Evolutionary conservation across 2,113 vertebrate species (phyloP), one percentile per base, ranked within the genome.

Genomic region (Astatotilapia flaviijosephi): DNA sequence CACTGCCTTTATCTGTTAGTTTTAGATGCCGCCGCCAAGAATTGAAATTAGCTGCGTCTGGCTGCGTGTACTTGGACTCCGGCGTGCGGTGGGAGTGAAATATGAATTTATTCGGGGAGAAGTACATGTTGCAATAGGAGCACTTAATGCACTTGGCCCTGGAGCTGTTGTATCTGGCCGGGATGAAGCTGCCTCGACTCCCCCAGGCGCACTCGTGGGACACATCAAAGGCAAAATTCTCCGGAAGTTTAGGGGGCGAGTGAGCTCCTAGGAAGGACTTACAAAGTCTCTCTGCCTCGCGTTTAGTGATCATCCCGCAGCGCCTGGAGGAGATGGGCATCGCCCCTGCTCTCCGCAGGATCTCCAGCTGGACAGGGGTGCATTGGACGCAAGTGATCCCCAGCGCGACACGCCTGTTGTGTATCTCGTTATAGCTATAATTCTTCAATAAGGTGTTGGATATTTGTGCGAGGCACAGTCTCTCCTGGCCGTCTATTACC

Each of bases 341-440:
- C 1, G 98, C 98, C 5, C 98, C 98, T 21, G 98, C 97, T 45
- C 98, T 95, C 49, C 98, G 96, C 90, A 98, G 93, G 81, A 98
- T 98, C 96, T 98, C 98, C 95, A 98, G 96, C 93, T 98, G 98
- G 6, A 98, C 98, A 0, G 98, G 98, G 14, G 98, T 98, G 95
- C 98, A 98, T 94, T 98, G 98, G 83, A 98, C 98, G 88, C 98
- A 98, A 40, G 97, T 98, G 96, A 98, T 98, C 45, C 98, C 98
- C 88, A 98, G 96, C n/a, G 98, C 98, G 94, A 98, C 98, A 5
- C 98, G 97, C 37, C 98, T 95, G 93, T 98, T 98, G 96, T 98
- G 98, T 68, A 98, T 98, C 94, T 98, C 98, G 96, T 98, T 98
- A 83, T 98, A 98, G 94, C 98, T 98, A 94, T 98, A 98, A 93